Base-by-base conservation (phyloP, 1,140 invertebrate species). In the Brachionus sp. region DNA sequence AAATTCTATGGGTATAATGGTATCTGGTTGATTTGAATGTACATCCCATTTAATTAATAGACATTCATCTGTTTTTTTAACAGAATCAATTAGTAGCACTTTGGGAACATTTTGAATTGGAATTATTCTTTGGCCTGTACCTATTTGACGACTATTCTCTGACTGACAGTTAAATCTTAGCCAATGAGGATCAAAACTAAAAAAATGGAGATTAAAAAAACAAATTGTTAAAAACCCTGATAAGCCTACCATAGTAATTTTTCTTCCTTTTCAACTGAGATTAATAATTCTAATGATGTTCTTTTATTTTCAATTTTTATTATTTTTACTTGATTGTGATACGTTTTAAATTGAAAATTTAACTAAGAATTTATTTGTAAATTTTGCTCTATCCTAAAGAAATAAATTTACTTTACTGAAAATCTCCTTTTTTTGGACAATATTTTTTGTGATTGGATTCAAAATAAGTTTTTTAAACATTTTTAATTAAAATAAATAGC, bases 141-240 rank as follows among this genome's bases (percentile, higher is more conserved):
- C 39, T 16, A 23, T 13, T 33, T 80, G 77, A 29, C 77, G 46
- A 35, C 77, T 80, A 4, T 19, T 10, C n/a, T 33, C 50, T 5
- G 77, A 80, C 13, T 80, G 50, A 80, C 77, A 80, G n/a, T 80
- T 80, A 80, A 80, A 80, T 35, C 77, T n/a, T 1, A 80, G 50
- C 77, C 77, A 80, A 80, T 80, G 77, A 10, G 77, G 50, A 42
- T 80, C 50, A 37, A 80, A 80, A 35, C 39, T 78, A 53, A 16
- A 9, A 42, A 23, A 73, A 37, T 10, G 0, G 16, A 35, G 9
- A 66, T 10, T 13, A 5, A 66, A 33, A 73, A 42, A 42, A 73
- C 39, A 2, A 16, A 5, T 42, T 73, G 16, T 3, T 73, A 5
- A 44, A 23, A 39, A 3, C 7, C 19, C 35, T 70, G 13, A 6